Percentiles rank a stretch among this genome's conserved stretches.
phyloP scores from a whole-genome alignment of 2,888 invertebrate species.

The Drosophila neonasuta region DNA sequence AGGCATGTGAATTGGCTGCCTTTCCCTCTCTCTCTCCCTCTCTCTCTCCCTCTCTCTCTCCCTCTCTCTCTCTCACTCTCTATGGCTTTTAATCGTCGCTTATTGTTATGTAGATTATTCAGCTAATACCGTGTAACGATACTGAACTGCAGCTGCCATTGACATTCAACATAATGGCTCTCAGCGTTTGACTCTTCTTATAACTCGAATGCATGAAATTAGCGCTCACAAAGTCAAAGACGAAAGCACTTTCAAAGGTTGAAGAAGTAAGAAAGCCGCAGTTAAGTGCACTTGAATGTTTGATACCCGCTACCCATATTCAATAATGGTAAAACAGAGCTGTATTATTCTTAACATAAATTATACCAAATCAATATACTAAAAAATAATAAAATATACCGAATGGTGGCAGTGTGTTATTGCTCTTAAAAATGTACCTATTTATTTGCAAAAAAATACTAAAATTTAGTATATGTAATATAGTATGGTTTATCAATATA shows the following conservation, averaged over 20 bases:
- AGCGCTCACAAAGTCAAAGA: slow-evolving; percentile 62
- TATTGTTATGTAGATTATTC: slow-evolving; percentile 76
- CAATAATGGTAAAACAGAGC: too few relatives aligned
- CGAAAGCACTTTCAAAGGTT: slow-evolving; percentile 37
- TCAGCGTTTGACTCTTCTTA: slow-evolving; percentile 41
- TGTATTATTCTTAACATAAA: too few relatives aligned
- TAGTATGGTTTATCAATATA: too few relatives aligned
- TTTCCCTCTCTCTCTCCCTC: slow-evolving; percentile 16
- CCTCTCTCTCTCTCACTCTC: slow-evolving; percentile 46
- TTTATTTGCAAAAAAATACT: too few relatives aligned
- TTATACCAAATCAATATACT: too few relatives aligned
- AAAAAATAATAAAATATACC: too few relatives aligned
- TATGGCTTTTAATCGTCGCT: slow-evolving; percentile 77
- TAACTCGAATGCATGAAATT: slow-evolving; percentile 73
- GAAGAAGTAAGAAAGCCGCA: too few relatives aligned
- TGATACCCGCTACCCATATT: too few relatives aligned
- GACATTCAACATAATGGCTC: slow-evolving; percentile 49
- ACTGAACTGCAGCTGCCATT: slow-evolving; percentile 36
- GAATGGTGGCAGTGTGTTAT: too few relatives aligned
- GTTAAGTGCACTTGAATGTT: too few relatives aligned
- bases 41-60: slow-evolving; percentile 43
- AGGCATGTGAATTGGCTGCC: slow-evolving; percentile 74
- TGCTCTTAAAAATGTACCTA: too few relatives aligned
- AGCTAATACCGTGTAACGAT: slow-evolving; percentile 57
- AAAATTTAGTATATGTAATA: too few relatives aligned